Evolutionary conservation across 1,140 invertebrate genomes (phyloP), one percentile per base, ranked within the genome.

Genomic region (Euschistus heros): DNA sequence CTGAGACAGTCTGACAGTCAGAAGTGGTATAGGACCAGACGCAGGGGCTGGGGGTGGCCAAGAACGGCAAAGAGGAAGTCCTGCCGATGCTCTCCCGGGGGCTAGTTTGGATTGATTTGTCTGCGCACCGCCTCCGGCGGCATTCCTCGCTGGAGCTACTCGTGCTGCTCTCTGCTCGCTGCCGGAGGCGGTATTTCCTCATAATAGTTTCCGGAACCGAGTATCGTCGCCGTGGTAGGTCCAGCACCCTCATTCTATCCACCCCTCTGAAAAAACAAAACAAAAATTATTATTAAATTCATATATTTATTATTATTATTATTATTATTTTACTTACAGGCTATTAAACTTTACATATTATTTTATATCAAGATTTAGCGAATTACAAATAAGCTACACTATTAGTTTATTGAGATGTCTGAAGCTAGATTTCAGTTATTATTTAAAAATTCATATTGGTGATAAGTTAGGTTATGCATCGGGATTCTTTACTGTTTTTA

Each of bases 161-260:
- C 64, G 46, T 17, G 61, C 52, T 64, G 64, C 65, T 7, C 20
- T 33, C 55, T 27, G 26, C 55, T 61, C 59, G n/a, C 59, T 44
- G 59, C 30, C 59, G 30, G 66, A 72, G 65, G n/a, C 68, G 63
- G 52, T 71, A 72, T 27, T 69, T 69, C 30, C 71, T 62, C 71
- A 72, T 72, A 14, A 72, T 69, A n/a, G 68, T 67, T 62, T 72
- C 71, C 18, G 71, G 71, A 60, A 72, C 68, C 14, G 71, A 72
- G 60, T 70, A 72, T 37, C 71, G 42, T 65, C 71, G 65, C 37
- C 64, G 66, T 26, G 68, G 70, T 37, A 71, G 67, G 1, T 66
- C 68, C 64, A 42, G 17, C 24, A 57, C 20, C 54, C 54, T 26
- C 54, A 57, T 57, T 15, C 54, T 57, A 24, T 26, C 24, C 54